Evolutionary conservation across 1,140 invertebrate genomes (phyloP), one percentile per base, ranked within the genome.

Genomic region (Drosophila fuyamai): DNA sequence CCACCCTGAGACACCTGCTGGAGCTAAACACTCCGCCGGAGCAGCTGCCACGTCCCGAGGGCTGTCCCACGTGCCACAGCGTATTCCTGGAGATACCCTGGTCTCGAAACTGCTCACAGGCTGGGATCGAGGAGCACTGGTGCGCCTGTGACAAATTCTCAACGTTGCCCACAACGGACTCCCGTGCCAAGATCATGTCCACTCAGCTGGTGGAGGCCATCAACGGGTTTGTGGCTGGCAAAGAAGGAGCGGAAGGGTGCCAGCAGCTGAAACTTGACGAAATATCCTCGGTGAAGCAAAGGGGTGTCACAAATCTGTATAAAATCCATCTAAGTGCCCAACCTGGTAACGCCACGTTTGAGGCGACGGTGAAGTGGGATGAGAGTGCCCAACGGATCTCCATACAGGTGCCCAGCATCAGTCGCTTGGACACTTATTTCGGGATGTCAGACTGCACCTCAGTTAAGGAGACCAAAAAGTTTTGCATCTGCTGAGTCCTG

Each of bases 121-220:
- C 95, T 0, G 94, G 94, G 0, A 95, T 98, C 2, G 92, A 94
- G 0, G 93, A 95, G 27, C 96, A 97, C 80, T 98, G 96, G 95
- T 98, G 97, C 81, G 94, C 94, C 13, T 98, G 97, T 61, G 93
- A 93, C 3, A 89, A 93, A 0, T 94, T 94, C 57, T 80, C 90
- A n/a, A 66, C 92, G 0, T 54, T 93, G 12, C 77, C 92, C 0
- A 78, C 86, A 3, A 84, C 92, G 46, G 74, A 88, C 38, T 76
- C 93, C 10, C 55, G 18, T 1, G 35, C 46, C 7, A 18, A 0
- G n/a, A 7, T 14, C 1, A 93, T 94, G 0, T 92, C 94, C 2
- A 82, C 94, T 14, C 94, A 92, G 67, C 80, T 94, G 0, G 78
- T 95, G 2, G 76, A 84, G 23, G 93, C 90, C 63, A 93, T 93